Percentiles rank a stretch among this genome's conserved stretches.
These are phyloP conservation scores for Chymomyza costata DNA, from an alignment of 1,140 invertebrate genomes.

Conservation along the genomic window DNA sequence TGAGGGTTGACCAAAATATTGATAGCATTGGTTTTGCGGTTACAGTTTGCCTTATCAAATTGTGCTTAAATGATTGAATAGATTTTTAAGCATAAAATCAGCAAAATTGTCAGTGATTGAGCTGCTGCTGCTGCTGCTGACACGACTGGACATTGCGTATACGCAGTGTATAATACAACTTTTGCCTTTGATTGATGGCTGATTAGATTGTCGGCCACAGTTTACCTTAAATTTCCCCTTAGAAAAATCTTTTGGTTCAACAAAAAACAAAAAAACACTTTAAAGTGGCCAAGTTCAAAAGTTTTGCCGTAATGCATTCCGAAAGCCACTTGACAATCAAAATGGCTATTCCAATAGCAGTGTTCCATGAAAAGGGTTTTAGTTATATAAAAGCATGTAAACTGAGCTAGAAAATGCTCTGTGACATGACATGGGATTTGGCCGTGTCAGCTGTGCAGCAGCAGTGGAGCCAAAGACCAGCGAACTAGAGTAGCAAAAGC, in stretches of 20 bases:
- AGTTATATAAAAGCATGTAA: no score
- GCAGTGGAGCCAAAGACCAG: no score
- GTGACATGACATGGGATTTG: no score
- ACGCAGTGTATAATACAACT: constrained; percentile 27
- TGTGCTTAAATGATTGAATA: constrained; percentile 72
- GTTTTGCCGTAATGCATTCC: constrained; percentile 48
- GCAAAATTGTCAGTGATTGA: constrained; percentile 63
- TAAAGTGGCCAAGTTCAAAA: no score
- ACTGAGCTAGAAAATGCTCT: no score
- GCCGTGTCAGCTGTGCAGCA: no score
- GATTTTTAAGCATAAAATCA: constrained; percentile 59
- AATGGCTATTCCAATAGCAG: no score
- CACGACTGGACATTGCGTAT: constrained; percentile 22
- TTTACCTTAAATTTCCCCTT: constrained; percentile 11
- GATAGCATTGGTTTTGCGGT: constrained; percentile 35
- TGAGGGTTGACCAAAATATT: constrained; percentile 31
- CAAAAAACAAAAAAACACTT: constrained; percentile 3
- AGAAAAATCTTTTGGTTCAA: constrained; percentile 10
- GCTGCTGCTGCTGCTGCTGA: constrained; percentile 18
- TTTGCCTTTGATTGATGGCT: constrained; percentile 34
- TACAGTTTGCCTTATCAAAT: constrained; percentile 44
- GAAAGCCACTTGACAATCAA: constrained; percentile 68
- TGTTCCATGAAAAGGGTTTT: no score
- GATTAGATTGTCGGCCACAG: constrained; percentile 10
- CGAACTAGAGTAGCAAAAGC: no score